Base-by-base conservation (phyloP, 2,113 vertebrate species). In the Tachysurus fulvidraco region DNA sequence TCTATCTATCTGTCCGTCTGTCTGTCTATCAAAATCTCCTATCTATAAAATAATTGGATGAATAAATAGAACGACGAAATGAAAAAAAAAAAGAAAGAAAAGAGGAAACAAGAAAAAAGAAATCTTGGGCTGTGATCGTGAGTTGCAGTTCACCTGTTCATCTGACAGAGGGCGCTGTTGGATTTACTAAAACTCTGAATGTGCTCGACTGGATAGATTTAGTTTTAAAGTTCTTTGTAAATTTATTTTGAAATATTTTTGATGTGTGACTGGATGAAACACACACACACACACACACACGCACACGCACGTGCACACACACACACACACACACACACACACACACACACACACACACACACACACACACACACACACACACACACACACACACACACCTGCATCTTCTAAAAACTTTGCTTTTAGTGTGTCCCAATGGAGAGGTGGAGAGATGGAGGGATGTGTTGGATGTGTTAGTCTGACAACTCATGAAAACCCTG, bases 351-450 rank as follows among this genome's bases (percentile, higher is more conserved):
- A 62, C 60, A 62, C 60, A 62, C 59, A 62, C 59, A 17, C 55
- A 59, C 19, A 50, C 1, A 50, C 46, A 14, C 54, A 14, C 54
- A 14, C 54, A 14, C 54, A 59, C 57, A 60, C 59, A 60, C 19
- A 60, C 21, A 60, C 59, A 25, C 59, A 60, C 59, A 62, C 8
- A 60, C 19, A 73, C 71, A 67, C 52, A 62, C 59, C 4, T 11
- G 36, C 0, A 3, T 71, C 10, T 44, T 44, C 36, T 71, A 71
- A 74, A 88, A 91, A 88, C 85, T 77, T 85, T 79, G 88, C 88
- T 86, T 89, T 88, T 85, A 88, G 79, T 50, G 52, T 36, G 78
- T 87, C 88, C 88, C 85, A 69, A 65, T 76, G 86, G 85, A 83
- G 76, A 60, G 71, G 71, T 80, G 41, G 83, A 62, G 84, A 71